A percentile compares a stretch with the other conserved stretches of the same genome.
phyloP scores from a whole-genome alignment of 2,797 vertebrate genomes.

The Macropodus opercularis region DNA sequence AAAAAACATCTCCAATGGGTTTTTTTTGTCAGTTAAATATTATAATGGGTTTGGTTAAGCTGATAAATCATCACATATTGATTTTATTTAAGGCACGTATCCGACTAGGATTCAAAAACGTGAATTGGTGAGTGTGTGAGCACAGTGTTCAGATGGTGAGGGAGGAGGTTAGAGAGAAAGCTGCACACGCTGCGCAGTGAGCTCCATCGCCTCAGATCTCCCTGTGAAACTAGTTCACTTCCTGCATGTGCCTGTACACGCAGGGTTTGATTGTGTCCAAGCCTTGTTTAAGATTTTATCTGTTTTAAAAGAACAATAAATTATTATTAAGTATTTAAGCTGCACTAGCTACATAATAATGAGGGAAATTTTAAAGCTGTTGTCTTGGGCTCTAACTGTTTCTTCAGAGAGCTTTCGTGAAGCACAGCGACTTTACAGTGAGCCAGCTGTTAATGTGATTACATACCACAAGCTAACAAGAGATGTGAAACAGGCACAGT shows the following conservation, averaged over 20 bases:
- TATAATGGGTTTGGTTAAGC: constrained; percentile 11
- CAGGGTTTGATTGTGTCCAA: constrained; percentile 2
- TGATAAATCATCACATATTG: constrained; percentile 9
- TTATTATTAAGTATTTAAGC: constrained; percentile 8
- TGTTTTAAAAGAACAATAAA: constrained; percentile 6
- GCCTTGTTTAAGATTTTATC: constrained; percentile 1
- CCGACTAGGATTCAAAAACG: constrained; percentile 5
- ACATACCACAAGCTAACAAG: constrained; percentile 9
- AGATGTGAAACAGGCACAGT: constrained; percentile 13
- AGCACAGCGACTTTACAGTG: constrained; percentile 26
- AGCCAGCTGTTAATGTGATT: constrained; percentile 48
- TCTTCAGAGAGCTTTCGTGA: constrained; percentile 18
- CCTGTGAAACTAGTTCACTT: constrained; percentile 27
- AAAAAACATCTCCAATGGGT: constrained; percentile 6
- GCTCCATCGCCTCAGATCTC: constrained; percentile 23
- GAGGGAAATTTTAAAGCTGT: neutral
- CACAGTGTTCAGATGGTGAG: constrained; percentile 43
- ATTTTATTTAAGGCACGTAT: neutral
- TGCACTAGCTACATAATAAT: neutral
- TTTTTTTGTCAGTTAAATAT: constrained; percentile 22
- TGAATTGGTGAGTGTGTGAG: constrained; percentile 35
- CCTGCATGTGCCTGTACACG: constrained; percentile 16
- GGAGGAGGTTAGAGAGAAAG: constrained; percentile 18
- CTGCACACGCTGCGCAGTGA: constrained; percentile 15
- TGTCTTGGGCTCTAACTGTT: constrained; percentile 6